Conservation (phyloP, 2,113 vertebrate genomes). For the Tamias sibiricus region DNA sequence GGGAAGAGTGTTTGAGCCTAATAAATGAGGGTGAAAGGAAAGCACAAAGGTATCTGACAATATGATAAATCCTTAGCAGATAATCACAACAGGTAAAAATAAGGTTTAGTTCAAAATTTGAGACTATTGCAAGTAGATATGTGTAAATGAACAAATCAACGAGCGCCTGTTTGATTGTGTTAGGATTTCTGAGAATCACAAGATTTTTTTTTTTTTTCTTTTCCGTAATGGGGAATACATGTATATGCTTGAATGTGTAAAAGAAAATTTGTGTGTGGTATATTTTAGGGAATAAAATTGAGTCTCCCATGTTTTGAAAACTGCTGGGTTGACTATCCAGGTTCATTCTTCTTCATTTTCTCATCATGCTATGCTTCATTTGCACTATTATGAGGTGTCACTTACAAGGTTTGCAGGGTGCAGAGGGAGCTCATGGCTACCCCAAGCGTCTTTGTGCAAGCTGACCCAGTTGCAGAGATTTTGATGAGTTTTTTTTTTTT, state of each 20-base stretch:
- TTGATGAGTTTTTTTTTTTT: conserved; percentile 17
- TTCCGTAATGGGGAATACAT: background rate
- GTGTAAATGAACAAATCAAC: background rate
- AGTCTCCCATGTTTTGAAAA: conserved; percentile 73
- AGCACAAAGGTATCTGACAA: background rate
- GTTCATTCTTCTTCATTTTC: conserved; percentile 89
- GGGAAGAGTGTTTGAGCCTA: conserved; percentile 21
- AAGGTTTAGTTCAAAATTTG: conserved; percentile 21
- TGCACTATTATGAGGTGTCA: conserved; percentile 86
- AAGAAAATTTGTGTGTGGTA: background rate
- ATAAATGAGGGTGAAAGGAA: background rate
- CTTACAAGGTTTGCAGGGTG: conserved; percentile 85
- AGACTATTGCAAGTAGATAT: background rate
- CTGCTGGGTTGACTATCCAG: conserved; percentile 81
- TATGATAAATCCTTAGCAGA: background rate
- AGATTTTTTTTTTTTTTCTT: background rate
- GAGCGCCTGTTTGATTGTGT: background rate
- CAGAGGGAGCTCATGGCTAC: conserved; percentile 80
- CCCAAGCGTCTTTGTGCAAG: conserved; percentile 77
- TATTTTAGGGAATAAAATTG: conserved; percentile 21
- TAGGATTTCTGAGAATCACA: conserved; percentile 8
- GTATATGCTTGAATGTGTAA: background rate
- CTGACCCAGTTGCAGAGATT: conserved; percentile 85
- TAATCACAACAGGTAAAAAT: conserved; percentile 56
- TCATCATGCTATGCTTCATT: conserved; percentile 87